These are phyloP conservation scores for Carollia perspicillata DNA, from an alignment of 2,113 vertebrate species.

Conservation along the genomic window DNA sequence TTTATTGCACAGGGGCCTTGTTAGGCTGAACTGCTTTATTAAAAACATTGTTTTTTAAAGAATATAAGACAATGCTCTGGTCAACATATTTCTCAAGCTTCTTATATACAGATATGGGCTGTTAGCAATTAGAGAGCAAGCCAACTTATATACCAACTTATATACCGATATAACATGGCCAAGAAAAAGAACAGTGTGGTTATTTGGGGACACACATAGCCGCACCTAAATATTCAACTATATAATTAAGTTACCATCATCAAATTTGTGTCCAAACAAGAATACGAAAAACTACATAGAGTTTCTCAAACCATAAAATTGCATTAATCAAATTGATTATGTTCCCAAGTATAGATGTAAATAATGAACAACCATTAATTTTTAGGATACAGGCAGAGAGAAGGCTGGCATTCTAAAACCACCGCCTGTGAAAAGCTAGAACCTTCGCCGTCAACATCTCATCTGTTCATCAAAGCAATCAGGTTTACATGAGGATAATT, in stretches of 20 bases:
- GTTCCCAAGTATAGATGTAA: neutral
- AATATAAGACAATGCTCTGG: neutral
- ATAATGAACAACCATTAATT: neutral
- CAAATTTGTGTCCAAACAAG: neutral
- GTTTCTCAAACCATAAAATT: neutral
- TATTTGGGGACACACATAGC: neutral
- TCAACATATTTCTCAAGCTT: neutral
- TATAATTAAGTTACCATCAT: neutral
- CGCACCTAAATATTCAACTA: neutral
- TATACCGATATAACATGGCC: neutral
- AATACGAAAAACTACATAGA: neutral
- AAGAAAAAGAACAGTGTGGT: neutral
- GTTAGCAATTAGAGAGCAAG: neutral
- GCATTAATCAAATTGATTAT: neutral
- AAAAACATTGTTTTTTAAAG: neutral
- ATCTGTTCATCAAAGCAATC: neutral
- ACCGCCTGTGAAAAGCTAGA: neutral
- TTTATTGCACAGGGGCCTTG: neutral
- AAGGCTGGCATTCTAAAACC: neutral
- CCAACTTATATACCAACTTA: neutral
- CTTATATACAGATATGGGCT: neutral
- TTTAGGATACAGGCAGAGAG: neutral
- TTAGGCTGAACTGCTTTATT: neutral
- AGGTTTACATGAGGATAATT: neutral
- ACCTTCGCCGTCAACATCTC: neutral